These are phyloP conservation scores for Acipenser ruthenus DNA, from an alignment of 2,797 vertebrate species.

Conservation along the genomic window DNA sequence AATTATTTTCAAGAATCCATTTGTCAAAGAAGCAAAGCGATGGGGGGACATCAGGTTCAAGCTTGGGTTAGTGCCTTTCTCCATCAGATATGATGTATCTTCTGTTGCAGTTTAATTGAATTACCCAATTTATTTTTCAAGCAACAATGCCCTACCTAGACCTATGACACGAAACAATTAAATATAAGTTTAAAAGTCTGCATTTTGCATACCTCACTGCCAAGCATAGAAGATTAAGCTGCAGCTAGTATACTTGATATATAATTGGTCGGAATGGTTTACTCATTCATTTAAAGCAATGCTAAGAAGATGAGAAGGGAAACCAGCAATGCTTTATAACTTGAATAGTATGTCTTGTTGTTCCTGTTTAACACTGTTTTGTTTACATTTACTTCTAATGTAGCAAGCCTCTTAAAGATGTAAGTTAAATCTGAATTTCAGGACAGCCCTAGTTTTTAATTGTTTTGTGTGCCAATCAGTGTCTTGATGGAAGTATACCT, in stretches of 20 bases:
- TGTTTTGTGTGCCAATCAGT: too few species aligned
- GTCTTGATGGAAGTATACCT: too few species aligned
- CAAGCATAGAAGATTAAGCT: constrained; percentile 10
- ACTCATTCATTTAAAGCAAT: too few species aligned
- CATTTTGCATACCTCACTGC: constrained; percentile 82
- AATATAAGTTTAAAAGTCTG: constrained; percentile 87
- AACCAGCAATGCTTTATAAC: too few species aligned
- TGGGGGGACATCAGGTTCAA: constrained; percentile 85
- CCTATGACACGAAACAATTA: constrained; percentile 95
- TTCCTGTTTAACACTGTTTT: too few species aligned
- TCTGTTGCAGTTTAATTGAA: constrained; percentile 98
- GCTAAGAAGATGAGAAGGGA: too few species aligned
- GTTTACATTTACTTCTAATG: too few species aligned
- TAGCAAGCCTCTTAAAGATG: too few species aligned
- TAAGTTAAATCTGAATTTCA: too few species aligned
- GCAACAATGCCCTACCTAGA: constrained; percentile 92
- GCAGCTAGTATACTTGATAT: not conserved
- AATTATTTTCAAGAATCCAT: constrained; percentile 97
- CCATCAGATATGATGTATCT: constrained; percentile 98
- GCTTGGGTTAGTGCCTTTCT: constrained; percentile 94
- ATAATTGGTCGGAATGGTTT: too few species aligned
- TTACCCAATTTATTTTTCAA: constrained; percentile 99
- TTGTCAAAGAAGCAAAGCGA: constrained; percentile 92
- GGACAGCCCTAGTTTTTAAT: too few species aligned
- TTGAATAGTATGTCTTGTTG: too few species aligned